phyloP scores from a whole-genome alignment of 2,888 invertebrate genomes.

The Aleiodes alternator region DNA sequence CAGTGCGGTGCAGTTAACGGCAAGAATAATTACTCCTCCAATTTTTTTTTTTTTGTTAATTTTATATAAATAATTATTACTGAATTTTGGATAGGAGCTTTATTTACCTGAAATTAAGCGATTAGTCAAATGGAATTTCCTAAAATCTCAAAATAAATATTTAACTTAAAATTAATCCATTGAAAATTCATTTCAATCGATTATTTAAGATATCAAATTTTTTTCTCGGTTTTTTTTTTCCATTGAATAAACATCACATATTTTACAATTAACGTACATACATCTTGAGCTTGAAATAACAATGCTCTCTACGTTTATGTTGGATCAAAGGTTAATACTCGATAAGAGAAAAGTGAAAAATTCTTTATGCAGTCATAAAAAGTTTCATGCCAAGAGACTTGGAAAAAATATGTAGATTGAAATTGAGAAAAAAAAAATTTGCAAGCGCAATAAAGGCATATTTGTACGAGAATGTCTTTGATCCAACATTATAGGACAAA shows the following conservation, averaged over 20 bases:
- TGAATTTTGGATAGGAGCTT: no score
- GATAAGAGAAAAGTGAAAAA: background rate
- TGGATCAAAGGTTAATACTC: slow-evolving; percentile 25
- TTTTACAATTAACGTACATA: slow-evolving; percentile 49
- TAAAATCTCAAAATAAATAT: no score
- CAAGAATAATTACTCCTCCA: slow-evolving; percentile 62
- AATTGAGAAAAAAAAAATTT: background rate
- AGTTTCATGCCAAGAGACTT: slow-evolving; percentile 19
- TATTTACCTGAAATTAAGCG: no score
- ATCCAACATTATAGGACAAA: slow-evolving; percentile 42
- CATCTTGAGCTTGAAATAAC: slow-evolving; percentile 51
- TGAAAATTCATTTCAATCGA: background rate
- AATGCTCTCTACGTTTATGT: slow-evolving; percentile 42
- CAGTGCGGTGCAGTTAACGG: slow-evolving; percentile 69
- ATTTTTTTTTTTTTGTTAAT: background rate
- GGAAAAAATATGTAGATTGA: slow-evolving; percentile 28
- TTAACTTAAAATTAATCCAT: no score
- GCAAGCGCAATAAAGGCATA: background rate
- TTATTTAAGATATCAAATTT: background rate
- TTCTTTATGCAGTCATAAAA: slow-evolving; percentile 1
- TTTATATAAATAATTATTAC: background rate
- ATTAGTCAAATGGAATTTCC: no score
- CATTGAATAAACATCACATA: slow-evolving; percentile 36
- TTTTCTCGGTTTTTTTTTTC: background rate
- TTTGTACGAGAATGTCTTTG: slow-evolving; percentile 46